Percentiles rank a stretch among this genome's conserved stretches.
phyloP scores from a whole-genome alignment of 2,888 invertebrate genomes.

The Julus scandinavius region DNA sequence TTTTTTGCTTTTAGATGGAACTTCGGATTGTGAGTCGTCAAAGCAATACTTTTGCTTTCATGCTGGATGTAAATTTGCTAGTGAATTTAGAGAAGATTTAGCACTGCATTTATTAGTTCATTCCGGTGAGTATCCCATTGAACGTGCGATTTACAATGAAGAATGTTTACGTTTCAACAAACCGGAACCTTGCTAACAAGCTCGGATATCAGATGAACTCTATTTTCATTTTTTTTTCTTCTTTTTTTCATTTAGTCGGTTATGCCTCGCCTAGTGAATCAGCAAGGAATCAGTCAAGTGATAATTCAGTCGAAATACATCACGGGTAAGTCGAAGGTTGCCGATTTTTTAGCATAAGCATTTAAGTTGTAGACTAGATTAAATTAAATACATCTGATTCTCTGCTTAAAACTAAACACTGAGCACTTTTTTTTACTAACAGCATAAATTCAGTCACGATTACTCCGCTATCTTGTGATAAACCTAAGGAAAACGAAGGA shows the following conservation, averaged over 20 bases:
- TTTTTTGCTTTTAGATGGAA: not conserved
- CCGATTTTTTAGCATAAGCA: no score
- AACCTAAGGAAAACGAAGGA: not conserved
- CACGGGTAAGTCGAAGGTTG: no score
- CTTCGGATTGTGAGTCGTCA: not conserved
- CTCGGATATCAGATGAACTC: not conserved
- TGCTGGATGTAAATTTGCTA: slow-evolving; percentile 46
- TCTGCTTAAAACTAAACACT: not conserved
- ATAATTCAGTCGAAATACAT: no score
- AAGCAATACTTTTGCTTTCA: not conserved
- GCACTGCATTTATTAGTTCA: slow-evolving; percentile 47
- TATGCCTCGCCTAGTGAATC: not conserved
- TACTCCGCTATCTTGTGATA: not conserved
- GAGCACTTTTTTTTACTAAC: not conserved
- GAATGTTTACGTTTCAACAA: slow-evolving; percentile 51
- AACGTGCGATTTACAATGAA: slow-evolving; percentile 44
- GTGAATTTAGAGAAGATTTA: slow-evolving; percentile 52
- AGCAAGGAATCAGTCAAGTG: no score
- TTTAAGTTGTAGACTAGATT: no score
- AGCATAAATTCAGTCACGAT: not conserved
- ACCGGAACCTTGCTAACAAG: slow-evolving; percentile 22
- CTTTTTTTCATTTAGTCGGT: not conserved
- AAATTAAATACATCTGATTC: no score
- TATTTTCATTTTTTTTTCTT: not conserved
- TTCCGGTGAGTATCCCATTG: slow-evolving; percentile 54